Evolutionary conservation across 2,888 invertebrate species (phyloP), one percentile per base, ranked within the genome.

Genomic region (Sarcophaga subvicina): DNA sequence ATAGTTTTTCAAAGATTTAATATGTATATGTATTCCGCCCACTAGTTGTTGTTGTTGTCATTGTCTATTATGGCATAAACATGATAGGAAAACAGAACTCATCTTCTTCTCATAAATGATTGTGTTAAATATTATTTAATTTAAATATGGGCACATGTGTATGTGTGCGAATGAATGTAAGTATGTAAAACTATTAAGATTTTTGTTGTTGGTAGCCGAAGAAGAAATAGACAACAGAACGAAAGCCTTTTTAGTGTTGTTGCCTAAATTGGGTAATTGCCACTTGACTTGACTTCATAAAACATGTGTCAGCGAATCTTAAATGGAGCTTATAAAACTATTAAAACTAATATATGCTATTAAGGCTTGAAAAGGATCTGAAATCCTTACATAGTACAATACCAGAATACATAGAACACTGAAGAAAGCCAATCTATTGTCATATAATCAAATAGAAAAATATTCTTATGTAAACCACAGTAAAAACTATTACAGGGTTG

Each of bases 281-380:
- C 91, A 90, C 90, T 91, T 91, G 91, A 90, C 90, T 91, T 90
- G 91, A 91, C 91, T 91, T 89, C 88, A 88, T 89, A 90, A 90
- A 91, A 92, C 93, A 93, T 93, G 93, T 93, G 93, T 93, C 92
- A 93, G 91, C 93, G 92, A 92, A 92, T 93, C 92, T 92, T 92
- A 91, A 91, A 91, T 91, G 92, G 90, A 92, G 93, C 92, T 92
- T 92, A 92, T 91, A 91, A 91, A 92, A 92, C 92, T 93, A 93
- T 92, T 93, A 93, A 89, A 86, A 87, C 78, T 81, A 73, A 81
- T 25, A 72, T 49, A 60, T 45, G 37, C 37, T 37, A 8, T 37
- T 37, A 37, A 6, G 37, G 37, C 37, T 37, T 10, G 37, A 10
- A 37, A 37, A 37, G 8, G 8, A 37, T 37, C 5, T 37, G 6